Base-by-base conservation (phyloP, 1,140 invertebrate genomes). In the Hycleus phaleratus region DNA sequence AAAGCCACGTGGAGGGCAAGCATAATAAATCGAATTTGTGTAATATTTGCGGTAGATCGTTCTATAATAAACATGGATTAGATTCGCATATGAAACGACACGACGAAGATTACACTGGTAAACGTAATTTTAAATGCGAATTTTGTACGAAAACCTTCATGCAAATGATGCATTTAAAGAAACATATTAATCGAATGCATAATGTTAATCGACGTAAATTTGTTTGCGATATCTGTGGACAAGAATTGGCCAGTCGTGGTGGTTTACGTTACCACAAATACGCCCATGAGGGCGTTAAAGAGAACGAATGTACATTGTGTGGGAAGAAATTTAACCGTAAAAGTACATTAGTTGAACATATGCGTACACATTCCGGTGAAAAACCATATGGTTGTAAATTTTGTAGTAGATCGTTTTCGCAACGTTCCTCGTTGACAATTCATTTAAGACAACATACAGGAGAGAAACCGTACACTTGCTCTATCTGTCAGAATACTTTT, bases 401-500 rank as follows among this genome's bases (percentile, higher is more conserved):
- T 10, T 77, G 76, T 47, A 65, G 69, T 3, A 74, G 75, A 60
- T 66, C 70, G 18, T 77, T 77, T 52, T 63, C 71, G 59, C 68
- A 73, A 4, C 67, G 63, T 45, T 73, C 71, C 0, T 72, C 71
- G 67, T 72, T 70, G 5, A 11, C 38, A 9, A 55, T 54, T 5
- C 62, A 63, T 44, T 32, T 54, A 38, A 45, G 52, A 10, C 40
- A 43, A 6, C 82, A 85, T 52, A 79, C 76, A 0, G 78, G 78
- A 0, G 72, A 79, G 46, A 78, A 78, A 50, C 81, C 81, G 0
- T 84, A 75, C 62, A 66, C 74, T 5, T 85, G 84, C 61, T 71
- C 79, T 54, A 65, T 80, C 2, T 85, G 84, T 65, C 79, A 78
- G 0, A 77, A 78, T 52, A 65, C 74, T 0, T 84, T 84, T 60